Base-by-base conservation (phyloP, 2,797 vertebrate species). In the Sebastes trivittatus region DNA sequence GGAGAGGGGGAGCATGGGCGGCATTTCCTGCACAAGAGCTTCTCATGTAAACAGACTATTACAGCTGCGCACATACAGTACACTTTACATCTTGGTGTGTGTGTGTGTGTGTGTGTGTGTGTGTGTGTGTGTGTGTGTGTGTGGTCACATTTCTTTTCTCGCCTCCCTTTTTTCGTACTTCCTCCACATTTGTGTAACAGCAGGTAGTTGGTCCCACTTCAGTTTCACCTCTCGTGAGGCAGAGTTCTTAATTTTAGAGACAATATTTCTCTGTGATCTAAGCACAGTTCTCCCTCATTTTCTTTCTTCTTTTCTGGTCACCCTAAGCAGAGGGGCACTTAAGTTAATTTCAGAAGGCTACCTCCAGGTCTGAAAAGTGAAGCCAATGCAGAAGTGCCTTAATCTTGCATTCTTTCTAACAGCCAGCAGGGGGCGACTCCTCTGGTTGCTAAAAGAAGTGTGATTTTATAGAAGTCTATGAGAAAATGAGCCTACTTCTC, bases 21-120 rank as follows among this genome's bases (percentile, higher is more conserved):
- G 78, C 80, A 77, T 85, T 90, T 88, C 85, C 85, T 87, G 82
- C 29, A 23, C 49, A 68, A 72, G 52, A 72, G 25, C 59, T 73
- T 58, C 46, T 66, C 56, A 66, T 83, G 72, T 87, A 87, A 90
- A 91, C 75, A 84, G 63, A 67, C 22, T 22, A 54, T 78, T 64
- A 75, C 11, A 70, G 14, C 2, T 3, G 5, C 36, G 32, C 67
- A 23, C 36, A 62, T 7, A 18, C 13, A 14, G 5, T 14, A 38
- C 32, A 59, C 29, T 38, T 5, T 42, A 42, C 13, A 14, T 38
- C 2, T 1, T 1, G 22, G 38, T 63, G 29, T 32, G 59, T 65
- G 23, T 23, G 23, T 23, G 23, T 23, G 23, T 23, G 23, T 23
- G 23, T 23, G 23, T 23, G 23, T 23, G 23, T 23, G 23, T 23